Base-by-base conservation (phyloP, 2,888 invertebrate species). In the Scrobipalpa costella region DNA sequence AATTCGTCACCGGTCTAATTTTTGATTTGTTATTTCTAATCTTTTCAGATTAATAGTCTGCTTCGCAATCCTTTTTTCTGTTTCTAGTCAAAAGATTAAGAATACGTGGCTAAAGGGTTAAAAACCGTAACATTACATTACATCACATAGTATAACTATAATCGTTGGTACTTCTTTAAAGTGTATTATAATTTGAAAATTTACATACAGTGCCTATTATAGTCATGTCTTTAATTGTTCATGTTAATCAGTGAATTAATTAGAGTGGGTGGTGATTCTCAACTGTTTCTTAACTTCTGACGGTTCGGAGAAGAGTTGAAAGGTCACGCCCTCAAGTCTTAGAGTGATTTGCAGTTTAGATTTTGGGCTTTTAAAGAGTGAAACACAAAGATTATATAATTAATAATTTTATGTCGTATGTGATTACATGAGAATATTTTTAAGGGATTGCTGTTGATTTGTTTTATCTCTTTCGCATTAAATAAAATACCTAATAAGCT, bases 161-260 rank as follows among this genome's bases (percentile, higher is more conserved):
- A 13, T 44, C 3, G 5, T 7, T 15, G 3, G 44, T n/a, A 44
- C 44, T 44, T 15, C 15, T 44, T 44, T 15, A 5, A 44, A 11
- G 17, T 17, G 50, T 50, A 66, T 63, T 58, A 62, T 62, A 63
- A 63, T 63, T 59, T 52, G 19, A 38, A 44, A 69, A 76, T 75
- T 77, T 72, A 65, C 73, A 73, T 67, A 74, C 67, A 71, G 63
- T 63, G 63, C 64, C 64, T 64, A 71, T 73, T 74, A 71, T 72
- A 66, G 67, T 66, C 27, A 11, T 44, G 33, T 44, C 2, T 44
- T 63, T 69, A 69, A 71, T 71, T 68, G 68, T 62, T 59, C 61
- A 69, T 69, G 67, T 67, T 65, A 75, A 73, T 75, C 71, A 68
- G 65, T 60, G 66, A 72, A 71, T 72, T 70, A 71, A 72, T 73